Base-by-base conservation (phyloP, 2,797 vertebrate genomes). In the Leucoraja ocellata region DNA sequence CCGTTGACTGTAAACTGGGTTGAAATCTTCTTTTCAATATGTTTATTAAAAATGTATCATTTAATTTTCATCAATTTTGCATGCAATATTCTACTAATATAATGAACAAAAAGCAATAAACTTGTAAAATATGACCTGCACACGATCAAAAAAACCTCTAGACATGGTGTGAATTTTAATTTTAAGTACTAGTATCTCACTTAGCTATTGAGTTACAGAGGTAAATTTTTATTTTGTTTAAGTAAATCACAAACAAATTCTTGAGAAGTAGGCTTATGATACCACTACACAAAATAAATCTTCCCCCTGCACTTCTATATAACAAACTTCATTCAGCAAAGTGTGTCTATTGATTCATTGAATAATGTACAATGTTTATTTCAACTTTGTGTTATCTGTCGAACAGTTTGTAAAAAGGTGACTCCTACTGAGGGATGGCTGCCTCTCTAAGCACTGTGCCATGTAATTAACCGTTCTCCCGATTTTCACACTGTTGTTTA, bases 1-100 rank as follows among this genome's bases (percentile, higher is more conserved):
- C 94, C 96, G 95, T 93, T 94, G 93, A 94, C 94, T 96, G 95
- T 95, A 95, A 96, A 95, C 94, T 83, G 95, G 94, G 93, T 94
- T 94, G 95, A 93, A 91, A 93, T 32, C 3, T 81, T 94, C 78
- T 93, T 95, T 96, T 96, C 94, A 93, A 93, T 94, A 95, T 94
- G 95, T 94, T 68, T 94, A 94, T 94, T 94, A 93, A 94, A 95
- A 94, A 95, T 95, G 93, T 88, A 95, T 93, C 91, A 94, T 95
- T 94, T 93, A 77, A 95, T 94, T 92, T 73, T 25, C 90, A 54
- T 39, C 46, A 25, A 5, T 58, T 58, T 84, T 84, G 23, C 46
- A 54, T 46, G 25, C 21, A 25, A 71, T 74, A 36, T 23, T 23
- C 71, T 39, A 74, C 46, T 54, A 28, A 76, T 54, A n/a, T 11